Percentiles rank a stretch among this genome's conserved stretches.
phyloP scores from a whole-genome alignment of 2,888 invertebrate species.

The Diarsia rubi region DNA sequence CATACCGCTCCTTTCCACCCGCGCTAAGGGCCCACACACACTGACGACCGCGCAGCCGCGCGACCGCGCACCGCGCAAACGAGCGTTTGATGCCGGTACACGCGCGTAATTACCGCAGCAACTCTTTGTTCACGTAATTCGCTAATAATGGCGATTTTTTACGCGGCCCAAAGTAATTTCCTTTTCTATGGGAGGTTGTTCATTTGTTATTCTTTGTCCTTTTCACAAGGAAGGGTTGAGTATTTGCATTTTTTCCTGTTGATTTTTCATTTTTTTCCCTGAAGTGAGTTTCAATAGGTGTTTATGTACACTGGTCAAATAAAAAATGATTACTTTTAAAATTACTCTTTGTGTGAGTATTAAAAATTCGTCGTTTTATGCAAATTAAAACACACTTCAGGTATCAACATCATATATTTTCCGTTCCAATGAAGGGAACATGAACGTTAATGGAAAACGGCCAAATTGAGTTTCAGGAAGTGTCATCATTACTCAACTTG shows the following conservation, averaged over 20 bases:
- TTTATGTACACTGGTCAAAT: constrained; percentile 11
- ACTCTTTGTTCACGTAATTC: constrained; percentile 67
- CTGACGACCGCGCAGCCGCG: constrained; percentile 26
- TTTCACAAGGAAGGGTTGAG: constrained; percentile 36
- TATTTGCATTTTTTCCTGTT: constrained; percentile 48
- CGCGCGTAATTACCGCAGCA: constrained; percentile 57
- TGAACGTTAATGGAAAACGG: constrained; percentile 62
- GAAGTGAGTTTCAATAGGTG: constrained; percentile 17
- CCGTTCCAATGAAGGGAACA: constrained; percentile 42
- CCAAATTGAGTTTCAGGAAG: constrained; percentile 62
- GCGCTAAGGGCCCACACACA: constrained; percentile 22
- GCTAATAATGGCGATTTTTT: constrained; percentile 67
- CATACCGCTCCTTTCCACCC: constrained; percentile 33
- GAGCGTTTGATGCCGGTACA: constrained; percentile 64
- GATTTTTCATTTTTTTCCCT: constrained; percentile 30
- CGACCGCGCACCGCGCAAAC: constrained; percentile 48
- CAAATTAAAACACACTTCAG: constrained; percentile 51
- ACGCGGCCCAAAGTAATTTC: constrained; percentile 61
- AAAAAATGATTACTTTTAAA: constrained; percentile 11
- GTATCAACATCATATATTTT: constrained; percentile 54
- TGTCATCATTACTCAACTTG: constrained; percentile 63
- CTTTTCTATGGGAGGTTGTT: constrained; percentile 51
- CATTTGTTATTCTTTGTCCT: constrained; percentile 61
- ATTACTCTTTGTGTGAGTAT: constrained; percentile 11
- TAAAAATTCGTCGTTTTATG: constrained; percentile 19